Percentiles rank a stretch among this genome's conserved stretches.
These are phyloP conservation scores for Eidolon dupreanum DNA, from an alignment of 2,797 vertebrate genomes.

Conservation along the genomic window DNA sequence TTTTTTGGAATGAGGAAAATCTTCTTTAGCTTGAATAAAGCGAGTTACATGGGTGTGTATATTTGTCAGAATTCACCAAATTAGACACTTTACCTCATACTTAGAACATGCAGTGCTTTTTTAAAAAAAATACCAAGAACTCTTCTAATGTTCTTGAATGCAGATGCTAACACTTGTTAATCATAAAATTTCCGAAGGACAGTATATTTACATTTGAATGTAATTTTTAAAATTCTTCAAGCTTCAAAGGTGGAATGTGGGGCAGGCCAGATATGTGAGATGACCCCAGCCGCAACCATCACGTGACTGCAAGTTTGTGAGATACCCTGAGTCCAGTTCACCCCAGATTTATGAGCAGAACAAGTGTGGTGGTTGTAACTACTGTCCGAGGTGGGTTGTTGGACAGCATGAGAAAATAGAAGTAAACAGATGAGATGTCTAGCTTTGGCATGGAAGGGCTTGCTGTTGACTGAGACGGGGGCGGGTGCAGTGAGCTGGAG, in stretches of 20 bases:
- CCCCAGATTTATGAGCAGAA: neutral
- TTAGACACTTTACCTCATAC: neutral
- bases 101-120: neutral
- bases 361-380: neutral
- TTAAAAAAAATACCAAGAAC: neutral
- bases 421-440: no score
- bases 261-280: neutral
- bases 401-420: neutral
- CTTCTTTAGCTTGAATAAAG: neutral
- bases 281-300: neutral
- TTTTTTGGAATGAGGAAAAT: neutral
- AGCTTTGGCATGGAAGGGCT: neutral
- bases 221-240: neutral
- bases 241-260: neutral
- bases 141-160: neutral
- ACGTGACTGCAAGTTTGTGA: no score
- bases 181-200: neutral
- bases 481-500: neutral
- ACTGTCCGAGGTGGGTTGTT: neutral
- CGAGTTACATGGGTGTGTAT: neutral
- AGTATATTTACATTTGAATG: neutral
- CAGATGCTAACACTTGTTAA: neutral
- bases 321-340: neutral
- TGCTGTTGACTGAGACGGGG: neutral
- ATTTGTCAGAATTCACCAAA: neutral